Percentiles rank a stretch among this genome's conserved stretches.
Evolutionary conservation across 1,140 invertebrate genomes (phyloP).

Genomic region (Megalopta genalis): DNA sequence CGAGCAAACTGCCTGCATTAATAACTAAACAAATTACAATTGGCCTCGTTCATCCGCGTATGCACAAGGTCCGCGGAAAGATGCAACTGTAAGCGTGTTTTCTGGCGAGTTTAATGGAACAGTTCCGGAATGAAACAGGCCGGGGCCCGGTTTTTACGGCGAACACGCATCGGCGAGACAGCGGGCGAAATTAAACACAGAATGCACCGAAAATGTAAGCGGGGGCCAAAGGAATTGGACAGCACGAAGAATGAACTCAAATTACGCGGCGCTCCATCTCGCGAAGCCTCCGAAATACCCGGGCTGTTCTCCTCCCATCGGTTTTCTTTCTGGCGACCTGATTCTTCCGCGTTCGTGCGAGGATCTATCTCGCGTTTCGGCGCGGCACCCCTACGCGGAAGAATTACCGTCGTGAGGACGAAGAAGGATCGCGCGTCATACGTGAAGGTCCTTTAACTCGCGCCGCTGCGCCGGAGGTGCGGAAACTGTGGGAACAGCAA

Average conservation of each 20-base stretch:
- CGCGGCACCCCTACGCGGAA: too few species aligned
- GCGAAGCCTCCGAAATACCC: constrained; percentile 20
- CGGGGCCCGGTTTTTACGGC: constrained; percentile 14
- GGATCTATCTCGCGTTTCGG: constrained; percentile 9
- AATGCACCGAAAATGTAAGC: constrained; percentile 6
- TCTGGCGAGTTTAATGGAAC: constrained; percentile 1
- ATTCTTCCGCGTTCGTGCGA: constrained; percentile 11
- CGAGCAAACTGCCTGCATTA: too few species aligned
- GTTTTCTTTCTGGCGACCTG: not conserved
- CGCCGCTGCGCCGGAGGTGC: too few species aligned
- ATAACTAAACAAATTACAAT: constrained; percentile 1
- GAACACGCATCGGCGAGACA: constrained; percentile 4
- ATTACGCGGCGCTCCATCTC: constrained; percentile 45
- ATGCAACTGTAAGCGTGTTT: not conserved
- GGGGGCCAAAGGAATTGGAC: not conserved
- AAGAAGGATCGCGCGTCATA: constrained; percentile 15
- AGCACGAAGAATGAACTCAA: constrained; percentile 46
- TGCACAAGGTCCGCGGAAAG: not conserved
- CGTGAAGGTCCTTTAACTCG: constrained; percentile 20
- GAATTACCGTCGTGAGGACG: constrained; percentile 24
- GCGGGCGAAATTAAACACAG: constrained; percentile 30
- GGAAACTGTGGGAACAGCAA: not conserved
- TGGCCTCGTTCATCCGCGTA: not conserved
- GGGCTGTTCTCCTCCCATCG: not conserved
- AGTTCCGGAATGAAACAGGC: not conserved